Evolutionary conservation across 2,888 invertebrate species (phyloP).

Genomic region (Unio pictorum): DNA sequence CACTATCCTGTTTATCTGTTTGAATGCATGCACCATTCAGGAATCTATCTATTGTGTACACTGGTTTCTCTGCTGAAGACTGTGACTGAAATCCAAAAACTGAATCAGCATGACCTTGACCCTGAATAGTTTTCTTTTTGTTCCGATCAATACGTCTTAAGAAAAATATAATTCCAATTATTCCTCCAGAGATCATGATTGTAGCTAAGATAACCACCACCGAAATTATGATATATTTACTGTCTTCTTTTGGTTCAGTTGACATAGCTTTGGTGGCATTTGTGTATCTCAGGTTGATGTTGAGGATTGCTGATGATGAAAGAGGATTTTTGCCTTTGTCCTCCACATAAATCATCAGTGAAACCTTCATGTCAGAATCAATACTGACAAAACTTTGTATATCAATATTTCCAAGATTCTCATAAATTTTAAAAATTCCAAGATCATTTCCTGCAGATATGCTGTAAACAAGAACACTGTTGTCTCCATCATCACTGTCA

Average conservation of each 20-base stretch:
- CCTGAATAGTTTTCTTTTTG: constrained; percentile 11
- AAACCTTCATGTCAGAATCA: constrained; percentile 29
- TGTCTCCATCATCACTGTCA: constrained; percentile 40
- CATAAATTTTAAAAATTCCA: constrained; percentile 34
- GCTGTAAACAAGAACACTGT: constrained; percentile 29
- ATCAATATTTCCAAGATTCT: constrained; percentile 25
- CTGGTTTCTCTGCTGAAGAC: too few species aligned
- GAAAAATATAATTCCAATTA: constrained; percentile 29
- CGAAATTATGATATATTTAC: constrained; percentile 28
- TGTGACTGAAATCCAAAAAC: constrained; percentile 24
- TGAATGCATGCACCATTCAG: too few species aligned
- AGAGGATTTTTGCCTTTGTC: constrained; percentile 33
- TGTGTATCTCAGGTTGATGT: constrained; percentile 27
- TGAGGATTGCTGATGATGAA: constrained; percentile 18
- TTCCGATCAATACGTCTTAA: constrained; percentile 27
- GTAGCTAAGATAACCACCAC: constrained; percentile 31
- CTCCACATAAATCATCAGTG: constrained; percentile 32
- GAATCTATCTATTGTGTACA: too few species aligned
- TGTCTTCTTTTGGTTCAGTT: constrained; percentile 1
- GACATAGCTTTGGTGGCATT: constrained; percentile 22
- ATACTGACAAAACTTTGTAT: constrained; percentile 24
- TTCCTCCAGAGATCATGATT: constrained; percentile 28
- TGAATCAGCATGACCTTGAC: constrained; percentile 11
- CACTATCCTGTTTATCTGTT: too few species aligned
- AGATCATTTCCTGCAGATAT: constrained; percentile 38